phyloP scores from a whole-genome alignment of 2,888 invertebrate genomes.

The Acronicta alni region DNA sequence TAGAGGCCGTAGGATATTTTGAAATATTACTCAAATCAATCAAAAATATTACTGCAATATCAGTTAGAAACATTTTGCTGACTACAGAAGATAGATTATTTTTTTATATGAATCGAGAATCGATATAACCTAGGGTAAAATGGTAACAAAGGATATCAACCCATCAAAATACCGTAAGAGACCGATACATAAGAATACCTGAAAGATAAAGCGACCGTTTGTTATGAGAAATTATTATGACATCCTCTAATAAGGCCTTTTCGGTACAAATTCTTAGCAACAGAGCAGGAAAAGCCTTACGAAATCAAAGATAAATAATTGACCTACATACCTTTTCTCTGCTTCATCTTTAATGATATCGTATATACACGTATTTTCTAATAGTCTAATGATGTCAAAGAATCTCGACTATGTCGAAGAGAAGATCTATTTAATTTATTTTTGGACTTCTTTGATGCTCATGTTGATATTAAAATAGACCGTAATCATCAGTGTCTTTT shows the following conservation, averaged over 20 bases:
- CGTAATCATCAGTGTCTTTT: neutral
- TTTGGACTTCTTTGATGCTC: neutral
- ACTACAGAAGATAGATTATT: too few relatives aligned
- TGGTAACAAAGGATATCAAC: neutral
- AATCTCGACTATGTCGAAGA: neutral
- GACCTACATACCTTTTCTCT: constrained; percentile 23
- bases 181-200: neutral
- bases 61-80: too few relatives aligned
- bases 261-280: constrained; percentile 21
- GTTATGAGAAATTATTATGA: constrained; percentile 32
- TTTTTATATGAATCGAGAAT: too few relatives aligned
- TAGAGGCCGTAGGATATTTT: too few relatives aligned
- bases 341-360: constrained; percentile 15
- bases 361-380: constrained; percentile 9
- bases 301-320: constrained; percentile 41
- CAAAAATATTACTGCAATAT: too few relatives aligned
- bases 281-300: constrained; percentile 37
- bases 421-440: neutral
- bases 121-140: too few relatives aligned
- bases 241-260: constrained; percentile 31
- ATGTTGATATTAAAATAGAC: neutral
- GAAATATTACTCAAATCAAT: too few relatives aligned
- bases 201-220: constrained; percentile 17
- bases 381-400: constrained; percentile 24
- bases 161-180: neutral